Evolutionary conservation across 2,888 invertebrate genomes (phyloP), one percentile per base, ranked within the genome.

Genomic region (Ptilodon capucinus): DNA sequence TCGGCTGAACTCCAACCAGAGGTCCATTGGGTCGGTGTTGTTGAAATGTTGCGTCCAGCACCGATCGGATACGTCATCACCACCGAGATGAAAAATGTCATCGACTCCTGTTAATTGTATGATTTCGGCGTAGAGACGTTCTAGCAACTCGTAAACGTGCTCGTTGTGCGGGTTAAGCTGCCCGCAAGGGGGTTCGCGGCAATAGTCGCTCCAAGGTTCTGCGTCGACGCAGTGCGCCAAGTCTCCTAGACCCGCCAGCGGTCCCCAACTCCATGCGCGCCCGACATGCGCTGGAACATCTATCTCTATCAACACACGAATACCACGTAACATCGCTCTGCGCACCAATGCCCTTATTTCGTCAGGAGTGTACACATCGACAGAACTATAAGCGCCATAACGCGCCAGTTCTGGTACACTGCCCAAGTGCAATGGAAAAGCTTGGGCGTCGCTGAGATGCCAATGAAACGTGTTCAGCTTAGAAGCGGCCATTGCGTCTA

Each of bases 391-490:
- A 0, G 97, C 95, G 17, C 98, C 98, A 74, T 94, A 94, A 41
- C 93, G 90, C 0, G 95, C 93, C 74, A 97, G 84, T 72, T 96
- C 93, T 0, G 96, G 96, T 51, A 94, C 93, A 54, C 92, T 91
- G 14, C 94, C 93, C 46, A 96, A 93, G 53, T 95, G 93, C 73
- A 96, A 94, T 0, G 98, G 97, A 86, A 98, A 98, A 52, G 97
- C 96, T 79, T 97, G 97, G 3, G 97, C 95, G 78, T 98, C 97
- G 1, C 94, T 94, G 18, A 95, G 92, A 68, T 96, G 96, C 98
- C 98, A 98, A 76, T 98, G 98, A 73, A 98, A 95, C 0, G 96
- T 96, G 81, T 98, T 98, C 43, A 98, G 84, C 85, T 98, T 98
- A 54, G 94, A 94, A 52, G 95, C 93, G 0, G 95, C 94, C 98